phyloP scores from a whole-genome alignment of 2,888 invertebrate genomes.

The Bursaphelenchus okinawaensis region DNA sequence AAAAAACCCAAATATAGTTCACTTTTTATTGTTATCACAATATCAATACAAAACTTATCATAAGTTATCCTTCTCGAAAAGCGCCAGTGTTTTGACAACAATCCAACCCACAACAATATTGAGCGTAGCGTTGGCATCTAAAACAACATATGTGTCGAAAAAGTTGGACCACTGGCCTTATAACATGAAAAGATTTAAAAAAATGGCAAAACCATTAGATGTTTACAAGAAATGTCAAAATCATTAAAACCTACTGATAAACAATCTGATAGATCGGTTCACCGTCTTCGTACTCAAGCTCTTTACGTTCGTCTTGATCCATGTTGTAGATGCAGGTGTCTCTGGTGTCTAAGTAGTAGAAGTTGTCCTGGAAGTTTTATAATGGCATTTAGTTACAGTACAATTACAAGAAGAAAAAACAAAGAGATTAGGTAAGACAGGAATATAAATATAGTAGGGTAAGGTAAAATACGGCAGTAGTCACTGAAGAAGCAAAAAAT shows the following conservation, averaged over 20 bases:
- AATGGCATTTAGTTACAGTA: neutral
- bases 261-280: slow-evolving; percentile 47
- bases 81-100: slow-evolving; percentile 39
- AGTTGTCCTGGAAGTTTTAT: slow-evolving; percentile 51
- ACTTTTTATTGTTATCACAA: too few species aligned
- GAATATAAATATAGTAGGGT: too few species aligned
- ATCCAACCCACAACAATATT: slow-evolving; percentile 54
- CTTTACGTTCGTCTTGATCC: slow-evolving; percentile 43
- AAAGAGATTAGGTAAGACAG: too few species aligned
- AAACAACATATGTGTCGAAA: too few species aligned
- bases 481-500: too few species aligned
- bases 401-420: too few species aligned
- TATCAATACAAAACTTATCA: too few species aligned
- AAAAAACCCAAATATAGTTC: too few species aligned
- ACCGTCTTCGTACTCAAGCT: slow-evolving; percentile 48
- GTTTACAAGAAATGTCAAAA: too few species aligned
- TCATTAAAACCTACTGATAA: slow-evolving; percentile 43
- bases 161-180: too few species aligned
- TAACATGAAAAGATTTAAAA: slow-evolving; percentile 1
- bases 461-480: too few species aligned
- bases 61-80: too few species aligned
- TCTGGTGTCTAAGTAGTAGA: slow-evolving; percentile 47
- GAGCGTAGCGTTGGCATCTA: slow-evolving; percentile 52
- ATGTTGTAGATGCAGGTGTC: slow-evolving; percentile 53
- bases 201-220: neutral